Conservation (phyloP, 2,797 vertebrate genomes). For the Periophthalmus magnuspinnatus region DNA sequence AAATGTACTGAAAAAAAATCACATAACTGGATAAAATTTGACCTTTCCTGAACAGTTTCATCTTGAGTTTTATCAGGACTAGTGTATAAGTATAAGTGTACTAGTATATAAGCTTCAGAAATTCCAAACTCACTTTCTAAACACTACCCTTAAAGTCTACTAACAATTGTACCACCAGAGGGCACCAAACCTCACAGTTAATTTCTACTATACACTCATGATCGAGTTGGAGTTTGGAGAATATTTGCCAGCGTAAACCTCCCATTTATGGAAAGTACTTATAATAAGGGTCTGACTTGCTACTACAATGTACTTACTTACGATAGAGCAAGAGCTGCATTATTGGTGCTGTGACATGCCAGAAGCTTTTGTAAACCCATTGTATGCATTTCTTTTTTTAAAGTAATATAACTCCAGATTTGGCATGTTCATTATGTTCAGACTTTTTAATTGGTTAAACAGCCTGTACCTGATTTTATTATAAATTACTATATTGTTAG, state of each 20-base stretch:
- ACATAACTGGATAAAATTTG: too few species aligned
- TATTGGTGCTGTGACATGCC: neutral
- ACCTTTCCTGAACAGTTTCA: too few species aligned
- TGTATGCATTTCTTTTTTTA: too few species aligned
- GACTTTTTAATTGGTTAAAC: too few species aligned
- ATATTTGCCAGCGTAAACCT: neutral
- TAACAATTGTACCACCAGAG: constrained; percentile 4
- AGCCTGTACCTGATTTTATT: too few species aligned
- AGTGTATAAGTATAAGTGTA: too few species aligned
- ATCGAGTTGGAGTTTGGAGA: neutral
- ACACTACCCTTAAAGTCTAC: neutral
- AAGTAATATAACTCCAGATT: too few species aligned
- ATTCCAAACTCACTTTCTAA: neutral
- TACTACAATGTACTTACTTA: neutral
- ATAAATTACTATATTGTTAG: too few species aligned
- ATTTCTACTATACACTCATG: neutral
- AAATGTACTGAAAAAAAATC: too few species aligned
- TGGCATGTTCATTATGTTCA: too few species aligned
- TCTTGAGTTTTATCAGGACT: too few species aligned
- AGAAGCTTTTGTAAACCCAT: neutral
- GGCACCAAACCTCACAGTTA: neutral
- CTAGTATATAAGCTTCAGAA: too few species aligned
- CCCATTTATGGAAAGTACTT: neutral
- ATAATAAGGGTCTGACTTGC: neutral
- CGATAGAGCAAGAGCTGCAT: neutral